Base-by-base conservation (phyloP, 2,113 vertebrate species). In the Sylvia atricapilla region DNA sequence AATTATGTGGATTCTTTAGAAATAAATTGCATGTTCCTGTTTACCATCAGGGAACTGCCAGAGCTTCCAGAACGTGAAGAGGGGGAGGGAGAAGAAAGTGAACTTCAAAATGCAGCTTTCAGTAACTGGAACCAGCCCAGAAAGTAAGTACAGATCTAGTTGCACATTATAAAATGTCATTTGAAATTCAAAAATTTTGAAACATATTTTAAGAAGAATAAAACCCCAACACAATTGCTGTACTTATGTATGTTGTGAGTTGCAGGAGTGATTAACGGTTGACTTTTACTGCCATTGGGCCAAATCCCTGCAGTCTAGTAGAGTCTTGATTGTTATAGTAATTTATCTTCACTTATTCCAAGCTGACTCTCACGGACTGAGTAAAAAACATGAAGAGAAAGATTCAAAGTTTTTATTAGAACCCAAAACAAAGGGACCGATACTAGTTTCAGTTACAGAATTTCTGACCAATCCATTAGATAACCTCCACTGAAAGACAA, bases 81-180 rank as follows among this genome's bases (percentile, higher is more conserved):
- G 55, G 99, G 99, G 24, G 99, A 99, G 72, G 99, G 99, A 94
- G 99, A 99, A 96, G 99, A 99, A 97, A 99, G 99, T 55, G 98
- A 99, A 74, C 97, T 99, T 90, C 98, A 98, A 81, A 98, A 97
- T 88, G 96, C 97, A 59, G 94, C 98, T 23, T 98, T 98, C 72
- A 99, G 96, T 97, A 99, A 98, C 90, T 99, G 99, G 99, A 99
- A 98, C 96, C 99, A 98, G 84, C 98, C 99, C 21, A 98, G 98
- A 88, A 98, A 98, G 99, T 99, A 96, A 98, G 98, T 85, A 53
- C 41, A 72, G 2, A 33, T 95, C 75, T 68, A 74, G 10, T 52
- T 78, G 24, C 7, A 15, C 6, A 22, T 13, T 77, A 39, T 85
- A 62, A 80, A 81, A 58, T 63, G 19, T 72, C 21, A 70, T 33